These are phyloP conservation scores for Saccopteryx bilineata DNA, from an alignment of 2,113 vertebrate genomes.

Conservation along the genomic window DNA sequence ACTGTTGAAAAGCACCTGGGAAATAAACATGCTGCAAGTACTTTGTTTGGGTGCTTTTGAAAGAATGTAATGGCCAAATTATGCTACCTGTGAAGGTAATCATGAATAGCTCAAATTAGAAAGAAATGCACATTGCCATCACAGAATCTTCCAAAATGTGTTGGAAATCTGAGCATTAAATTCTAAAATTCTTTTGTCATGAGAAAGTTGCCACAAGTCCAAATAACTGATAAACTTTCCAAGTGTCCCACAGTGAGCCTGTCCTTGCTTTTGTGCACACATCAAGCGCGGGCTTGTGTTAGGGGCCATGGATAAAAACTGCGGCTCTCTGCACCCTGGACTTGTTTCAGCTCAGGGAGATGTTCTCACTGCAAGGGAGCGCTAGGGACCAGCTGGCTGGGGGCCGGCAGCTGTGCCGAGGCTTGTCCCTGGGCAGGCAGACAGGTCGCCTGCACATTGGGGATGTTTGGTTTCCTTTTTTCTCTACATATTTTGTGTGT, in stretches of 20 bases:
- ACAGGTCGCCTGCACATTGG: not conserved
- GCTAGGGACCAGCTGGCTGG: not conserved
- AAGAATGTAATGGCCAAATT: not conserved
- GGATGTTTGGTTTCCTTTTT: not conserved
- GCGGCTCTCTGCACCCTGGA: not conserved
- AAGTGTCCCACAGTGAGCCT: not conserved
- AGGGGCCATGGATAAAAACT: not conserved
- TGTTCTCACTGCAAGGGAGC: not conserved
- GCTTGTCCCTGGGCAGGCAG: not conserved
- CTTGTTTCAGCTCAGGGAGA: not conserved
- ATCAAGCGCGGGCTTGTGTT: not conserved
- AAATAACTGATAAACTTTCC: not conserved
- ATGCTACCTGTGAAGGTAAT: not conserved
- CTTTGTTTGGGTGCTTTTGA: conserved; percentile 35
- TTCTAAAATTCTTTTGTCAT: not conserved
- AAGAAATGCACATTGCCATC: not conserved
- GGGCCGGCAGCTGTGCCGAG: not conserved
- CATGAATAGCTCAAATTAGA: not conserved
- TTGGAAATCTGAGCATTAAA: not conserved
- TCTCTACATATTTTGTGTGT: not conserved
- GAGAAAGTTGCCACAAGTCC: not conserved
- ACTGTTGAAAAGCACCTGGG: not conserved
- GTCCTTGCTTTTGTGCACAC: not conserved
- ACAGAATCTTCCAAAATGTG: not conserved
- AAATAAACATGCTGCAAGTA: not conserved